Conservation (phyloP, 2,113 vertebrate genomes). For the Paramormyrops kingsleyae region DNA sequence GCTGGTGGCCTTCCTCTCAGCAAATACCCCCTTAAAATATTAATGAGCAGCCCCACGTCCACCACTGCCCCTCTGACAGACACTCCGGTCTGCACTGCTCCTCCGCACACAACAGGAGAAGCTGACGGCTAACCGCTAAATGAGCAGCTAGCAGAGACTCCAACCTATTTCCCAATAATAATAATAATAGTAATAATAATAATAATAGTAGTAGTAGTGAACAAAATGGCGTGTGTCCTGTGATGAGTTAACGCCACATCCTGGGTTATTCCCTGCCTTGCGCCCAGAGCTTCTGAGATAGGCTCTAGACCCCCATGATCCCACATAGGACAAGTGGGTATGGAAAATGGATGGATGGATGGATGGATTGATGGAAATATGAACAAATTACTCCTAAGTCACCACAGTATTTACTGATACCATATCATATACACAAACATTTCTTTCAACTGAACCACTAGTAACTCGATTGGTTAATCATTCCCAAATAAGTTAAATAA, state of each 20-base stretch:
- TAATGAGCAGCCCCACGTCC: constrained; percentile 9
- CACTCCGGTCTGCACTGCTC: not conserved
- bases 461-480: not conserved
- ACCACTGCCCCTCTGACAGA: not conserved
- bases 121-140: not conserved
- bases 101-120: not conserved
- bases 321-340: not conserved
- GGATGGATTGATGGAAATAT: not conserved
- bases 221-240: not conserved
- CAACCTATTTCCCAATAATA: not conserved
- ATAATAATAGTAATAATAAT: not conserved
- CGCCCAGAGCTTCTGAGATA: not conserved
- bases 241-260: not conserved
- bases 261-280: not conserved
- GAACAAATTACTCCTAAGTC: not conserved
- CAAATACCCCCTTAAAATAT: constrained; percentile 17
- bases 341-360: not conserved
- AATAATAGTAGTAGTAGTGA: not conserved
- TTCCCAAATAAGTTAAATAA: not conserved
- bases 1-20: not conserved
- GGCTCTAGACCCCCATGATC: not conserved
- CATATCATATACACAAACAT: not conserved
- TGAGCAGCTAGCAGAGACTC: not conserved
- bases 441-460: not conserved
- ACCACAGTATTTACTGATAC: not conserved